Evolutionary conservation across 2,797 vertebrate genomes (phyloP), one percentile per base, ranked within the genome.

Genomic region (Toxotes lorentzi): DNA sequence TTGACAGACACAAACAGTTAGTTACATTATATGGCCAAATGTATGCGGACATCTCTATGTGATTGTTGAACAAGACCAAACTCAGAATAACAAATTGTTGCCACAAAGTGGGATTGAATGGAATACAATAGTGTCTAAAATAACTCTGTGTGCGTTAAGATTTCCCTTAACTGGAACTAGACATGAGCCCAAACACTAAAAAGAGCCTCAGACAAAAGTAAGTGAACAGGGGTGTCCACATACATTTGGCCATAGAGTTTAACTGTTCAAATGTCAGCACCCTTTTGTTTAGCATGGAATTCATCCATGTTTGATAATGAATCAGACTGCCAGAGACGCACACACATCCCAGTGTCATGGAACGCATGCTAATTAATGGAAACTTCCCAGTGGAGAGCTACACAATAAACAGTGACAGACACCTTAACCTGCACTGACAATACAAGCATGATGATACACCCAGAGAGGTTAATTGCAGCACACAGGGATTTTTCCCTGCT

Each of bases 401-500:
- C 27, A 62, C 35, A 51, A 32, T 21, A 32, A 76, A 27, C 24
- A 24, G 16, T 4, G 45, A 27, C 40, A 38, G 56, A 53, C 3
- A 16, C 51, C 56, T 59, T 67, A 50, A 76, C 60, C 78, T 66
- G 40, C 19, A 30, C 59, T 48, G 59, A 67, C 45, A 62, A 27
- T 24, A 62, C 27, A 9, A 60, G 38, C 8, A 0, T 70, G 38
- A 81, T 67, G 57, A 75, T n/a, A 48, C 54, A 61, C 53, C 16
- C 41, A 2, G 47, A 53, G 50, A 34, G 74, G 75, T 70, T 76
- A 63, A 69, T 66, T 78, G 54, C 53, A 56, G 38, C 66, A 51
- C 19, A 34, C 16, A 1, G 32, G 30, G 16, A 34, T 34, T 21
- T 41, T 7, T 40, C 75, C 11, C 35, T 30, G 38, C 60, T 73